Evolutionary conservation across 2,113 vertebrate species (phyloP).

Genomic region (Halichoerus grypus): DNA sequence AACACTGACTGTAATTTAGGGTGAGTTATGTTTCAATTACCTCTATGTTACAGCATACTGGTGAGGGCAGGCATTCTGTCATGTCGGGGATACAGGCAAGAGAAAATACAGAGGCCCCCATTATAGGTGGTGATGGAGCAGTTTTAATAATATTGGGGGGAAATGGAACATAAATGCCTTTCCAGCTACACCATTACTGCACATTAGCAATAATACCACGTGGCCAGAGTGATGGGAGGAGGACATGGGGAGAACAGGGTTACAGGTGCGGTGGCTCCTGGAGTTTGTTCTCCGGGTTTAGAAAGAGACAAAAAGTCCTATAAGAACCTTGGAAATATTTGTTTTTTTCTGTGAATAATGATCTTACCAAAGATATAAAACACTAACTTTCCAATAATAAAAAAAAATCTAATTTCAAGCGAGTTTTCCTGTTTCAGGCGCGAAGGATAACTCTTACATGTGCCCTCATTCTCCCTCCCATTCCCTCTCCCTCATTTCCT

Average conservation of each 20-base stretch:
- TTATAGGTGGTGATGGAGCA: conserved; percentile 90
- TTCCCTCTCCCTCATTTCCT: conserved; percentile 66
- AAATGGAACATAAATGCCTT: conserved; percentile 87
- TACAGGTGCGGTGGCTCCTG: conserved; percentile 8
- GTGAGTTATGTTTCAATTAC: conserved; percentile 94
- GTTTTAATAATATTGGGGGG: conserved; percentile 90
- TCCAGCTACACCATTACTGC: conserved; percentile 86
- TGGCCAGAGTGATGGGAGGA: conserved; percentile 39
- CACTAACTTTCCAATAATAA: conserved; percentile 72
- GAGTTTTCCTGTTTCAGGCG: conserved; percentile 63
- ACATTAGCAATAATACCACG: conserved; percentile 84
- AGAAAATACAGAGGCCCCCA: conserved; percentile 88
- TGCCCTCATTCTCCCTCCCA: conserved; percentile 58
- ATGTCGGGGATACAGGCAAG: conserved; percentile 88
- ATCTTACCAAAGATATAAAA: conserved; percentile 79
- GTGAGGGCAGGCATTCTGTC: conserved; percentile 90
- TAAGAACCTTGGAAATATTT: conserved; percentile 53
- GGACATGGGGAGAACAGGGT: conserved; percentile 26
- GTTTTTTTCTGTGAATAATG: conserved; percentile 53
- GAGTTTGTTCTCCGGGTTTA: conserved; percentile 32
- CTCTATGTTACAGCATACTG: conserved; percentile 88
- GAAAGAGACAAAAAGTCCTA: conserved; percentile 46
- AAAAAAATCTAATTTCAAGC: conserved; percentile 82
- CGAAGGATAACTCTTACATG: conserved; percentile 63
- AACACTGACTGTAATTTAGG: conserved; percentile 90